Percentiles rank a stretch among this genome's conserved stretches.
These are phyloP conservation scores for Plebejus anna DNA, from an alignment of 2,888 invertebrate genomes.

Conservation along the genomic window DNA sequence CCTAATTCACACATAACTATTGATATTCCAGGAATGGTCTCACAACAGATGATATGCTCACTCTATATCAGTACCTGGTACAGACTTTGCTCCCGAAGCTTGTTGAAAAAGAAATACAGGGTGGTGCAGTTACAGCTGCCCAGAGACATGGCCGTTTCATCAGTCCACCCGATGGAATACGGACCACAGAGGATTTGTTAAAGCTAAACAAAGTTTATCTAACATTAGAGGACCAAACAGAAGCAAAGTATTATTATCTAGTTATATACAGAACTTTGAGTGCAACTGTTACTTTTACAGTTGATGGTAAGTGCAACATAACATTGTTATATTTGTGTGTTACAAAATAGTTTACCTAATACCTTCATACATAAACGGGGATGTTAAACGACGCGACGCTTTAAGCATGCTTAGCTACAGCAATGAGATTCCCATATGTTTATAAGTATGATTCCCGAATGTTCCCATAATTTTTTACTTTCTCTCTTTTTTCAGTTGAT, in stretches of 20 bases:
- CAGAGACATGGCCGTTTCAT: slow-evolving; percentile 72
- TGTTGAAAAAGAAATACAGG: slow-evolving; percentile 85
- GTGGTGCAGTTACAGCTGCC: slow-evolving; percentile 80
- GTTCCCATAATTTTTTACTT: too few relatives aligned
- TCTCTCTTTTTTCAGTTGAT: slow-evolving; percentile 67
- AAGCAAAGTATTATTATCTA: slow-evolving; percentile 84
- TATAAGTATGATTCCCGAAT: too few relatives aligned
- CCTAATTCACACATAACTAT: neutral
- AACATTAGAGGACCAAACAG: slow-evolving; percentile 75
- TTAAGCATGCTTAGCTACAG: too few relatives aligned
- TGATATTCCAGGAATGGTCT: slow-evolving; percentile 88
- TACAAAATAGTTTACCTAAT: neutral
- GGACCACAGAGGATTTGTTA: slow-evolving; percentile 69
- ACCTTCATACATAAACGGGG: neutral
- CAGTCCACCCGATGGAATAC: slow-evolving; percentile 67
- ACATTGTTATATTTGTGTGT: neutral
- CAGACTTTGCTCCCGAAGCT: slow-evolving; percentile 89
- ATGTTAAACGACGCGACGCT: too few relatives aligned
- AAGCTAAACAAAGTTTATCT: slow-evolving; percentile 86
- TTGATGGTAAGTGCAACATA: slow-evolving; percentile 82
- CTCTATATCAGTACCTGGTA: slow-evolving; percentile 91
- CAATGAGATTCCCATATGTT: neutral
- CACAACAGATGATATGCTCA: slow-evolving; percentile 90
- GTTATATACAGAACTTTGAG: slow-evolving; percentile 92
- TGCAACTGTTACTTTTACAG: slow-evolving; percentile 91